A percentile compares a stretch with the other conserved stretches of the same genome.
Conservation (phyloP, 2,888 invertebrate species). For the Synanthedon vespiformis region DNA sequence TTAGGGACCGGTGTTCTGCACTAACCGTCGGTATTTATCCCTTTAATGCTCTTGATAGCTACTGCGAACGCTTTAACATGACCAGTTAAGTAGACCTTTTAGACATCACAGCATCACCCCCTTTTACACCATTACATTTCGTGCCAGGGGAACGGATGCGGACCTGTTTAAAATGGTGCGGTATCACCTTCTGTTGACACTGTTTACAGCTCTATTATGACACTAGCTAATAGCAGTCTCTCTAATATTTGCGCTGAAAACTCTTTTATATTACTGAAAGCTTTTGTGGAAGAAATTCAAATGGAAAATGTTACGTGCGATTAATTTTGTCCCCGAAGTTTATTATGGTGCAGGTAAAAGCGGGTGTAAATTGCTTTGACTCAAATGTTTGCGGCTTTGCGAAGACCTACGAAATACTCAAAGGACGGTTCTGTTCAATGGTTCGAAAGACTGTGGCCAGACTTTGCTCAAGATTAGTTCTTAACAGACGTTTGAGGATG, state of each 20-base stretch:
- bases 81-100: conserved; percentile 14
- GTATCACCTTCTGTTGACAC: conserved; percentile 24
- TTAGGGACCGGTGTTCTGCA: conserved; percentile 19
- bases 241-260: conserved; percentile 16
- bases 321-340: too few species aligned
- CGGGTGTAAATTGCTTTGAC: too few species aligned
- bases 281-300: too few species aligned
- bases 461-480: too few species aligned
- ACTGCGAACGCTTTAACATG: conserved; percentile 23
- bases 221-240: conserved; percentile 10
- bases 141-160: conserved; percentile 2
- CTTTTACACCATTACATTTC: conserved; percentile 1
- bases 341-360: too few species aligned
- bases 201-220: conserved; percentile 33
- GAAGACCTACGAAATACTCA: too few species aligned
- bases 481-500: too few species aligned
- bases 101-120: not conserved
- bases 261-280: not conserved
- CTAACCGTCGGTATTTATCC: conserved; percentile 27
- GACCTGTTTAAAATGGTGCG: conserved; percentile 15
- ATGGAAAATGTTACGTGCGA: too few species aligned
- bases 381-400: too few species aligned
- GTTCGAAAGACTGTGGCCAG: too few species aligned
- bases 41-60: conserved; percentile 29
- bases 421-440: too few species aligned